Conservation (phyloP, 64 coral and sea anemone species). For the Acropora tenuis region DNA sequence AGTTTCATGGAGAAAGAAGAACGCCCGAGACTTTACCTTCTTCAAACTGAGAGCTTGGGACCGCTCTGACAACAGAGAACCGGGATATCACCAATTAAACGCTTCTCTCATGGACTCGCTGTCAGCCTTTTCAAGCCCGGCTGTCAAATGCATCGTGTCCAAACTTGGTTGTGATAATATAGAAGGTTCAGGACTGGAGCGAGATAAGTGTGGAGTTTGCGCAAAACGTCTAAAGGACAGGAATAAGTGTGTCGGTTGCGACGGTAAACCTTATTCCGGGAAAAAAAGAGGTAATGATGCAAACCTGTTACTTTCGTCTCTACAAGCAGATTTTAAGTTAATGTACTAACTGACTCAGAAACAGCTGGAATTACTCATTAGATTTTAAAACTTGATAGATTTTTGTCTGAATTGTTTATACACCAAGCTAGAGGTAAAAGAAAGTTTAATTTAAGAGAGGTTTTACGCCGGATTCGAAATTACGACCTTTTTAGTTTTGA, state of each 20-base stretch:
- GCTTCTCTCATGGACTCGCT: not conserved
- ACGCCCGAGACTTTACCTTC: not conserved
- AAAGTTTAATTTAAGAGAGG: too few species aligned
- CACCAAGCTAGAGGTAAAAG: too few species aligned
- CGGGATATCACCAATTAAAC: not conserved
- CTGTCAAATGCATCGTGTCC: not conserved
- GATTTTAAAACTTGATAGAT: too few species aligned
- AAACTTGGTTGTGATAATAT: not conserved
- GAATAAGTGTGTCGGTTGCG: constrained; percentile 12
- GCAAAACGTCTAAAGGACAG: not conserved
- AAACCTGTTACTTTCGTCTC: not conserved
- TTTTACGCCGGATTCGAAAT: too few species aligned
- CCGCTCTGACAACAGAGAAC: not conserved
- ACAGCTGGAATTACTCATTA: not conserved
- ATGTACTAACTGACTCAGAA: not conserved
- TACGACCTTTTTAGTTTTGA: too few species aligned
- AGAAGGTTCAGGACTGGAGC: not conserved
- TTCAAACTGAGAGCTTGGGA: not conserved
- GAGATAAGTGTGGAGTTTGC: not conserved
- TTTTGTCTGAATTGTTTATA: too few species aligned
- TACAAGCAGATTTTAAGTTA: too few species aligned
- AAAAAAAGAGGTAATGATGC: not conserved
- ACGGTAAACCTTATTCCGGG: not conserved
- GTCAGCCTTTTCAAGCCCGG: not conserved
- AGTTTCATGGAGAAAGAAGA: not conserved